Evolutionary conservation across 2,113 vertebrate genomes (phyloP).

Genomic region (Tricholaema leucomelas): DNA sequence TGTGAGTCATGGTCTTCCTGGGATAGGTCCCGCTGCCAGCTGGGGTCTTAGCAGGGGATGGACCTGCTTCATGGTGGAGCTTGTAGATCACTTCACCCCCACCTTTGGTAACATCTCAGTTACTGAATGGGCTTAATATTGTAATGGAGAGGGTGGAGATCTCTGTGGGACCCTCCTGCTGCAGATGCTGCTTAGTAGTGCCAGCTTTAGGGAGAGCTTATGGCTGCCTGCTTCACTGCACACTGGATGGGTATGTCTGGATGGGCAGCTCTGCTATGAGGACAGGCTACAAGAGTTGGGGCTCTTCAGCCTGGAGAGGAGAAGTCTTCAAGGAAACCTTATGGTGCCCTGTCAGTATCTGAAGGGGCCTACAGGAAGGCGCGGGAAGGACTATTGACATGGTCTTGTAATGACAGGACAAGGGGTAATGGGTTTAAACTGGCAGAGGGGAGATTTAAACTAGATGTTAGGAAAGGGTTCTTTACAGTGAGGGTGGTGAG

Average conservation of each 20-base stretch:
- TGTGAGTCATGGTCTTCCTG: background rate
- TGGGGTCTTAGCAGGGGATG: background rate
- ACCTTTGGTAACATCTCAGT: accelerated
- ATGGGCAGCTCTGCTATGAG: too few relatives aligned
- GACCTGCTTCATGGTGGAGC: background rate
- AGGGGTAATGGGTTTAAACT: too few relatives aligned
- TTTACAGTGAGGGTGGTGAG: too few relatives aligned
- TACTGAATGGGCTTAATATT: accelerated
- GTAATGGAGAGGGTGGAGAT: background rate
- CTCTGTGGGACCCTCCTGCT: background rate
- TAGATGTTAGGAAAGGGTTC: too few relatives aligned
- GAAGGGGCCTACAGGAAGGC: too few relatives aligned
- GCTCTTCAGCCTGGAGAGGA: too few relatives aligned
- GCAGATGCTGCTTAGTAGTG: background rate
- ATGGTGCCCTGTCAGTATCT: too few relatives aligned
- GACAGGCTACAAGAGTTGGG: too few relatives aligned
- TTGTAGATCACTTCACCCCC: background rate
- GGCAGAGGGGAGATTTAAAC: too few relatives aligned
- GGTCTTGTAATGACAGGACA: too few relatives aligned
- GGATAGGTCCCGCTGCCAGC: background rate
- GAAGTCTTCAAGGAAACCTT: too few relatives aligned
- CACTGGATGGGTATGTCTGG: accelerated
- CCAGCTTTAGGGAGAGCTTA: background rate
- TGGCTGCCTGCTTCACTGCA: background rate
- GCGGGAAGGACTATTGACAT: too few relatives aligned